Percentiles rank a stretch among this genome's conserved stretches.
phyloP scores from a whole-genome alignment of 2,888 invertebrate genomes.

The Pseudococcus viburni region DNA sequence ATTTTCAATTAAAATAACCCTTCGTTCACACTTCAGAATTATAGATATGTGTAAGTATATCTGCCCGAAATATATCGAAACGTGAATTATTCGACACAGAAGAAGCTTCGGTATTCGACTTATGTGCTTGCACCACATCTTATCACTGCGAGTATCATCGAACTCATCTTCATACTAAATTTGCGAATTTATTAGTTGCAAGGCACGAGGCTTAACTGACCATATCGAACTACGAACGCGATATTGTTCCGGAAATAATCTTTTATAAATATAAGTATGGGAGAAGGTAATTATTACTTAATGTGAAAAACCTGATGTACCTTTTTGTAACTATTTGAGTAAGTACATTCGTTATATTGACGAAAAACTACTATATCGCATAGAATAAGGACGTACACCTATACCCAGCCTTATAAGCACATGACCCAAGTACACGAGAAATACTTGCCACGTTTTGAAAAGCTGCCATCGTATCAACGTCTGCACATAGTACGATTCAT shows the following conservation, averaged over 20 bases:
- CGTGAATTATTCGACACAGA: too few relatives aligned
- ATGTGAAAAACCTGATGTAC: too few relatives aligned
- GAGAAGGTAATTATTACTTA: too few relatives aligned
- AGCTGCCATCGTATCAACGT: not conserved
- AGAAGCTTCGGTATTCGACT: too few relatives aligned
- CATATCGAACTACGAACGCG: not conserved
- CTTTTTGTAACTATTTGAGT: too few relatives aligned
- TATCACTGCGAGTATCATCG: not conserved
- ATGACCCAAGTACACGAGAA: not conserved
- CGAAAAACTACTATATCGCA: not conserved
- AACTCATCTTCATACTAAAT: not conserved
- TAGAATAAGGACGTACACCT: not conserved
- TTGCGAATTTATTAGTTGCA: not conserved
- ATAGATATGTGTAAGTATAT: too few relatives aligned
- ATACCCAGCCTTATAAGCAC: not conserved
- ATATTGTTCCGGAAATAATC: not conserved
- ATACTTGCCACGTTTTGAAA: not conserved
- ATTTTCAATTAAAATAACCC: too few relatives aligned
- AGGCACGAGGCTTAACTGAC: not conserved
- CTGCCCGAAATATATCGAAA: too few relatives aligned
- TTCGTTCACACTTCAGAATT: too few relatives aligned
- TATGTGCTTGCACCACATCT: not conserved
- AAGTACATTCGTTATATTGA: not conserved
- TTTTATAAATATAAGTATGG: too few relatives aligned
- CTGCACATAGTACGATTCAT: not conserved